Base-by-base conservation (phyloP, 2,797 vertebrate species). In the Pseudochirops cupreus region DNA sequence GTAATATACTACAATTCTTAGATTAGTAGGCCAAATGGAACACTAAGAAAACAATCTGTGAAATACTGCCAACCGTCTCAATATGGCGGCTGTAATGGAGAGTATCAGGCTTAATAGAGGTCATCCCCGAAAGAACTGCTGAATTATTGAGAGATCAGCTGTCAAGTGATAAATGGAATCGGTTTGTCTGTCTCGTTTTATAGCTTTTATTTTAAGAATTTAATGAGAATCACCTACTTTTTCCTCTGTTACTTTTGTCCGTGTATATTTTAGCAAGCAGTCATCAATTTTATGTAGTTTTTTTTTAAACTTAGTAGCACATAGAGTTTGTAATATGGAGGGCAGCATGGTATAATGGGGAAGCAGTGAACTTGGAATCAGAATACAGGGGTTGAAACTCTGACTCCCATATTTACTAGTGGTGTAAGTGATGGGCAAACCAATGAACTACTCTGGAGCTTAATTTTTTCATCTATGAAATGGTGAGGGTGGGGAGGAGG, bases 401-500 rank as follows among this genome's bases (percentile, higher is more conserved):
- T 59, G 24, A 59, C 28, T 54, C 82, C n/a, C 12, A 13, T 7
- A 31, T 53, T 90, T 46, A 24, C 2, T 24, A 39, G 58, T 54
- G 59, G 74, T 56, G 5, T 94, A 54, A 92, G 33, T 14, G 10
- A 58, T 52, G 11, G 16, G 87, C 67, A 96, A 92, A 54, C 6
- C 39, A 39, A 3, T 31, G 54, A 58, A 10, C 46, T 3, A 46
- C 74, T 54, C 87, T 91, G n/a, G 89, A 57, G 5, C 54, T 94
- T n/a, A 39, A 24, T 55, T 92, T 95, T 91, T 58, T 94, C 56
- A 53, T 62, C 55, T 91, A 33, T 90, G 90, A 97, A 94, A 94
- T 90, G 31, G 87, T 52, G 39, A 58, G 57, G 29, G 31, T 67
- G 10, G 74, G n/a, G 6, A 1, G 4, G 16, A 6, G 39, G 7